Evolutionary conservation across 2,888 invertebrate species (phyloP).

Genomic region (Bombylius discolor): DNA sequence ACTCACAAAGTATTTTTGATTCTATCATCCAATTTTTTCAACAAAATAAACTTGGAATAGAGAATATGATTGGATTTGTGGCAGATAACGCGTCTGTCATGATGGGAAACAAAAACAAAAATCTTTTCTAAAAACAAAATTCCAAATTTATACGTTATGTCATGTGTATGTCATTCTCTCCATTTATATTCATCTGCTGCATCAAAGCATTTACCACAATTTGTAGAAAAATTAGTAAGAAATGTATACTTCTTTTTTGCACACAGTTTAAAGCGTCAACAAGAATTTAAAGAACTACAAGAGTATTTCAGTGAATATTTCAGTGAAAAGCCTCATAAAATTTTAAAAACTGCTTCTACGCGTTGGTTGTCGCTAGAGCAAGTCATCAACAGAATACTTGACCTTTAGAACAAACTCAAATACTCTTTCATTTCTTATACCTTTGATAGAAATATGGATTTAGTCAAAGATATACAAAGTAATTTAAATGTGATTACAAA

Average conservation of each 20-base stretch:
- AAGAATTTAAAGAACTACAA: constrained; percentile 19
- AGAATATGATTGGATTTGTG: too few relatives aligned
- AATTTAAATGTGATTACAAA: too few relatives aligned
- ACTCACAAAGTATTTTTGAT: too few relatives aligned
- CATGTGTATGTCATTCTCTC: constrained; percentile 21
- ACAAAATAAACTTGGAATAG: too few relatives aligned
- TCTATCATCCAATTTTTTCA: too few relatives aligned
- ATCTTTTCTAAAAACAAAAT: constrained; percentile 13
- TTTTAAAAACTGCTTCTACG: background rate
- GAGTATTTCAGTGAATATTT: too few relatives aligned
- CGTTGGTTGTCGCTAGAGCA: background rate
- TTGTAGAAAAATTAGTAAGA: constrained; percentile 17
- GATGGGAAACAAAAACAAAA: background rate
- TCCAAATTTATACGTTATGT: constrained; percentile 19
- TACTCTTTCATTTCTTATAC: background rate
- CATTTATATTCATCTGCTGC: constrained; percentile 20
- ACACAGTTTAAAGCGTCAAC: constrained; percentile 20
- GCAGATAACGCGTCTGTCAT: too few relatives aligned
- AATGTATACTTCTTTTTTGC: constrained; percentile 19
- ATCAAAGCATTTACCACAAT: constrained; percentile 17
- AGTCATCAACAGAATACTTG: background rate
- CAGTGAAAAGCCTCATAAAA: constrained; percentile 11
- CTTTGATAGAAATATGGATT: too few relatives aligned
- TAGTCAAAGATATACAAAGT: too few relatives aligned
- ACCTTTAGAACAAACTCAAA: background rate